phyloP scores from a whole-genome alignment of 2,113 vertebrate species.

The Rostratula benghalensis region DNA sequence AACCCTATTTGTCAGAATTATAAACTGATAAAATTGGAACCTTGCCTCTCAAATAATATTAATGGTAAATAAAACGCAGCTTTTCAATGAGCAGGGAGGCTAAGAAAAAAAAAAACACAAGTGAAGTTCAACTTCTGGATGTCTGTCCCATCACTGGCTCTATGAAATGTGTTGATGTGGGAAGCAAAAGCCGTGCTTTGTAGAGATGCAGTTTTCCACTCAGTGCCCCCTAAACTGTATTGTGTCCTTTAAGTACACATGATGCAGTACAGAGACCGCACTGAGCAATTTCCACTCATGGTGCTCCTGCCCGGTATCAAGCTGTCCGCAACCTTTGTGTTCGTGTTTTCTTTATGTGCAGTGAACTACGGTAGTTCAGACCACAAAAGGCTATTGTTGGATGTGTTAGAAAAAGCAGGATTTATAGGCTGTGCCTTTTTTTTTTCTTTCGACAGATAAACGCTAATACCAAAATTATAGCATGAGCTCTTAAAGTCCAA shows the following conservation, averaged over 20 bases:
- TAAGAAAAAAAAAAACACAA: not conserved
- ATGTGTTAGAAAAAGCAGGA: constrained; percentile 49
- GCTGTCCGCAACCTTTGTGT: not conserved
- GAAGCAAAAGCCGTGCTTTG: not conserved
- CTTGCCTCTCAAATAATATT: constrained; percentile 7
- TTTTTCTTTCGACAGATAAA: constrained; percentile 48
- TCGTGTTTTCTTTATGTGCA: not conserved
- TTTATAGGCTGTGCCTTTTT: constrained; percentile 42
- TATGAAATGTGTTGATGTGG: not conserved
- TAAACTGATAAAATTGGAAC: constrained; percentile 50
- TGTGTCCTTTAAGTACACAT: not conserved
- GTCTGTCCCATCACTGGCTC: not conserved
- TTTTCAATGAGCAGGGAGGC: not conserved
- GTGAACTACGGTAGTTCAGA: constrained; percentile 17
- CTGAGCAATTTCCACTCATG: not conserved
- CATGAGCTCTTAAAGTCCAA: constrained; percentile 18
- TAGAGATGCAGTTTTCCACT: not conserved
- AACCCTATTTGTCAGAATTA: constrained; percentile 41
- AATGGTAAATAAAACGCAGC: constrained; percentile 41
- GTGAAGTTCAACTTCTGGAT: not conserved
- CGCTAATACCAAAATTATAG: constrained; percentile 39
- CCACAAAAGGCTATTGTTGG: constrained; percentile 56
- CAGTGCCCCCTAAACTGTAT: not conserved
- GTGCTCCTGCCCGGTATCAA: not conserved
- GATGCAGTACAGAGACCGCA: not conserved